These are phyloP conservation scores for Apogon hyalosoma DNA, from an alignment of 2,797 vertebrate genomes.

Conservation along the genomic window DNA sequence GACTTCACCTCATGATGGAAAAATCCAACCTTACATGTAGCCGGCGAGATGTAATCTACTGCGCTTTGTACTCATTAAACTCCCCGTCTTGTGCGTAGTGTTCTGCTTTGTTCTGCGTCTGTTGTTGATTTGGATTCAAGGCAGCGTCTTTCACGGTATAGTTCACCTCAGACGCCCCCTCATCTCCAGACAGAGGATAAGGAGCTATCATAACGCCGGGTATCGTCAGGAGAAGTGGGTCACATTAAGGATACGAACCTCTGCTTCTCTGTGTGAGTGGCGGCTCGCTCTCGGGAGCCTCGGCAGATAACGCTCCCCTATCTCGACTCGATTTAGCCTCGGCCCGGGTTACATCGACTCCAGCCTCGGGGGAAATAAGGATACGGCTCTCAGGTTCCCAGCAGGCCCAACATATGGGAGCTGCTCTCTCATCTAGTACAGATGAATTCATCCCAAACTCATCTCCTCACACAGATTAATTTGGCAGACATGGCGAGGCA, in stretches of 20 bases:
- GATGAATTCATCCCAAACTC: conserved; percentile 75
- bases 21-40: neutral
- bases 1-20: neutral
- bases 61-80: conserved; percentile 1
- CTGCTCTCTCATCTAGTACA: conserved; percentile 64
- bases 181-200: conserved; percentile 43
- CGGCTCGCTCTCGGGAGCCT: conserved; percentile 32
- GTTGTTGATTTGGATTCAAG: conserved; percentile 47
- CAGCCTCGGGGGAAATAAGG: conserved; percentile 76
- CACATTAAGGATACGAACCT: conserved; percentile 68
- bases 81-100: neutral
- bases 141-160: conserved; percentile 22
- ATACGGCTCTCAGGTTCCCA: conserved; percentile 70
- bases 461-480: conserved; percentile 72
- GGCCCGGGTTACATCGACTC: conserved; percentile 59
- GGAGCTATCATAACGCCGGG: conserved; percentile 56
- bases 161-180: conserved; percentile 42
- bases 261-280: conserved; percentile 8
- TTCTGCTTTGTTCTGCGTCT: conserved; percentile 21
- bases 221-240: conserved; percentile 70
- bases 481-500: conserved; percentile 69
- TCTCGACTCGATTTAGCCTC: conserved; percentile 71
- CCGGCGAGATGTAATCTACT: neutral
- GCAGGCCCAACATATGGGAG: conserved; percentile 72
- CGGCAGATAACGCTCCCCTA: conserved; percentile 63